A percentile compares a stretch with the other conserved stretches of the same genome.
These are phyloP conservation scores for Pangasianodon gigas DNA, from an alignment of 2,113 vertebrate species.

Conservation along the genomic window DNA sequence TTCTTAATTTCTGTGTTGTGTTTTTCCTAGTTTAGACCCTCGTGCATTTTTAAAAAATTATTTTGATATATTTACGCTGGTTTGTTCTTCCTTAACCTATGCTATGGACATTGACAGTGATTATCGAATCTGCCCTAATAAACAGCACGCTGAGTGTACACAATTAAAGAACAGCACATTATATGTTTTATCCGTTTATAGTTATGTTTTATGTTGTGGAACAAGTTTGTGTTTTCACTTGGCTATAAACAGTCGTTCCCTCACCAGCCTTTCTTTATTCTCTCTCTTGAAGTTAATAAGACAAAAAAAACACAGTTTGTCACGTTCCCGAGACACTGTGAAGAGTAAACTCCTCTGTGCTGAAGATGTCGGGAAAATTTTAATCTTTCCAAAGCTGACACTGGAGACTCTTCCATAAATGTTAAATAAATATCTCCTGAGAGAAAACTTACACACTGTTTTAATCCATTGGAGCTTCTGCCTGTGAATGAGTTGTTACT, in stretches of 20 bases:
- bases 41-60: too few species aligned
- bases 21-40: background rate
- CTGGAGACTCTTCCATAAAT: background rate
- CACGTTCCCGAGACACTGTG: too few species aligned
- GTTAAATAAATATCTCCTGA: background rate
- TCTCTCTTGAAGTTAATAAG: too few species aligned
- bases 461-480: background rate
- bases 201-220: background rate
- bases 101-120: background rate
- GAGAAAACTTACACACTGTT: background rate
- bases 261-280: background rate
- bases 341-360: background rate
- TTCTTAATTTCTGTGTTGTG: background rate
- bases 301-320: too few species aligned
- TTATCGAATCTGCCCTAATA: background rate
- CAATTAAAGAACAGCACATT: background rate
- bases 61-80: background rate
- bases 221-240: too few species aligned
- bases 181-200: background rate
- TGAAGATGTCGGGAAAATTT: background rate
- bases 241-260: background rate
- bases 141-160: too few species aligned
- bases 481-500: background rate
- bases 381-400: background rate
- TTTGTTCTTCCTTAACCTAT: background rate